A percentile compares a stretch with the other conserved stretches of the same genome.
Conservation (phyloP, 2,113 vertebrate genomes). For the Neotoma lepida region DNA sequence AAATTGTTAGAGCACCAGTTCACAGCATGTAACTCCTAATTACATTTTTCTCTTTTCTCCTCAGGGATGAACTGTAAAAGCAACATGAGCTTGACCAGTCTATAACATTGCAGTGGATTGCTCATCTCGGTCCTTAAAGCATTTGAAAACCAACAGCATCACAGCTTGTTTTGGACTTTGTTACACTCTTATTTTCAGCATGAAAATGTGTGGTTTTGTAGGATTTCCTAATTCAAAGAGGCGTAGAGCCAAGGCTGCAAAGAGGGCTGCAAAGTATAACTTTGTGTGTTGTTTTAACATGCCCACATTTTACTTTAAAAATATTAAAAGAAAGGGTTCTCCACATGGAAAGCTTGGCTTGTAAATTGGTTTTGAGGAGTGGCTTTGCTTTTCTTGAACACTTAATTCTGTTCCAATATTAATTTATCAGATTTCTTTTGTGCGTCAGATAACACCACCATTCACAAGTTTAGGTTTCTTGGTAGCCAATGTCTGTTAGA, state of each 20-base stretch:
- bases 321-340: constrained; percentile 80
- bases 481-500: constrained; percentile 86
- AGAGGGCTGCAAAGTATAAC: constrained; percentile 80
- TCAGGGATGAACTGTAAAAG: constrained; percentile 98
- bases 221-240: constrained; percentile 79
- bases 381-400: constrained; percentile 82
- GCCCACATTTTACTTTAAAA: constrained; percentile 84
- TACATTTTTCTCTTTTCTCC: constrained; percentile 74
- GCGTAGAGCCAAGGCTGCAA: constrained; percentile 82
- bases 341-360: constrained; percentile 81
- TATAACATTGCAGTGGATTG: constrained; percentile 87
- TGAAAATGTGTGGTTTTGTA: constrained; percentile 86
- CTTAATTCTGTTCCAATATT: constrained; percentile 83
- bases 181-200: constrained; percentile 88
- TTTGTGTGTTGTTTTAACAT: constrained; percentile 83
- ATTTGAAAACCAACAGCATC: constrained; percentile 89
- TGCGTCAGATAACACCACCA: constrained; percentile 84
- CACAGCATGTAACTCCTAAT: constrained; percentile 65
- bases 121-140: constrained; percentile 89
- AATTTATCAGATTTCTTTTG: constrained; percentile 85
- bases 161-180: constrained; percentile 90
- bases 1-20: constrained; percentile 8
- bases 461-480: constrained; percentile 84
- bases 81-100: constrained; percentile 86
- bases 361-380: constrained; percentile 79